Conservation (phyloP, 2,113 vertebrate species). For the Scopus umbretta region DNA sequence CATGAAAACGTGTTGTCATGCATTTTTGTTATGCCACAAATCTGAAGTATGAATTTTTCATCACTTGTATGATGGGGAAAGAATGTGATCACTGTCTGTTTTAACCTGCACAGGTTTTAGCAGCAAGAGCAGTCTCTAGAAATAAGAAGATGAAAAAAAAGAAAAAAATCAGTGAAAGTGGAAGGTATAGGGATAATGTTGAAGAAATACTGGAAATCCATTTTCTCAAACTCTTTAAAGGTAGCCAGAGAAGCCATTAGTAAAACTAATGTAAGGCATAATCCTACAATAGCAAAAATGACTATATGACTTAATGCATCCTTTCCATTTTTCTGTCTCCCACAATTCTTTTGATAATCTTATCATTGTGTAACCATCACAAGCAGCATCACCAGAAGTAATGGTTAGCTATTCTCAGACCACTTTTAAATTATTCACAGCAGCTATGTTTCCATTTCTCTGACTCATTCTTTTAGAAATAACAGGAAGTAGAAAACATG, state of each 20-base stretch:
- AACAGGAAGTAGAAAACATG: slow-evolving; percentile 27
- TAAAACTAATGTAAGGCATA: slow-evolving; percentile 13
- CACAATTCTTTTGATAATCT: slow-evolving; percentile 34
- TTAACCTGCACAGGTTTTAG: background rate
- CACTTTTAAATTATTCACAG: slow-evolving; percentile 61
- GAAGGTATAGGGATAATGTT: background rate
- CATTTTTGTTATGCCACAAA: background rate
- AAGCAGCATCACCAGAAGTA: slow-evolving; percentile 36
- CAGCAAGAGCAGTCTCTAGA: background rate
- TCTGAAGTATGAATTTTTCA: background rate
- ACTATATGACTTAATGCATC: slow-evolving; percentile 23
- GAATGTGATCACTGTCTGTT: background rate
- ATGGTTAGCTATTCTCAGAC: slow-evolving; percentile 52
- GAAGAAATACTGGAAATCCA: slow-evolving; percentile 22
- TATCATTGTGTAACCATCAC: slow-evolving; percentile 41
- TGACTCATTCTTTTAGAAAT: slow-evolving; percentile 29
- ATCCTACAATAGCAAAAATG: slow-evolving; percentile 4
- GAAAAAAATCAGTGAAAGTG: background rate
- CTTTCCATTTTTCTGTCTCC: slow-evolving; percentile 40
- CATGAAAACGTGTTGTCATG: background rate
- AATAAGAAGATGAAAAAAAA: background rate
- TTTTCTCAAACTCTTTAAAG: slow-evolving; percentile 30
- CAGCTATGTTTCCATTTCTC: slow-evolving; percentile 34
- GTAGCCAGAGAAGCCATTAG: slow-evolving; percentile 37
- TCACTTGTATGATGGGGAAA: background rate